Conservation (phyloP, 2,113 vertebrate species). For the Climacteris rufus region DNA sequence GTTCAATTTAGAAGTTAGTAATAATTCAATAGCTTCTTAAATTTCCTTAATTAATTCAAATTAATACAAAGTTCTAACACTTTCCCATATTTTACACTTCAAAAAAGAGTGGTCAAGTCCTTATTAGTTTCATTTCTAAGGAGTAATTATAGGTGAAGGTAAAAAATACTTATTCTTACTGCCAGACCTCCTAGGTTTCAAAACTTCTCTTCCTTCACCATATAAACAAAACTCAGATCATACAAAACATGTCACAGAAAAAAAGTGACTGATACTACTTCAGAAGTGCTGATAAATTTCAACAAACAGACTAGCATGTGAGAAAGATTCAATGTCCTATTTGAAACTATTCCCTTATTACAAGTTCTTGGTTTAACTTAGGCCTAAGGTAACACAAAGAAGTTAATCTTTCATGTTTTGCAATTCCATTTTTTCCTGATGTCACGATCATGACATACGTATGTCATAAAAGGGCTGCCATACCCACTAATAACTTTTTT, state of each 20-base stretch:
- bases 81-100: background rate
- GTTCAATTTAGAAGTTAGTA: background rate
- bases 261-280: background rate
- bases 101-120: background rate
- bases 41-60: background rate
- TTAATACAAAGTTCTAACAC: background rate
- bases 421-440: background rate
- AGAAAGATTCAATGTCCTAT: background rate
- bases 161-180: background rate
- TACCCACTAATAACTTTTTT: background rate
- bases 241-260: background rate
- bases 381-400: background rate
- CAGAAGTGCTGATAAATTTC: background rate
- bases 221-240: background rate
- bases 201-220: background rate
- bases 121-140: background rate
- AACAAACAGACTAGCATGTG: rapidly evolving
- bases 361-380: background rate
- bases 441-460: background rate
- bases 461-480: background rate
- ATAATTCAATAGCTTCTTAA: background rate
- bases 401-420: background rate
- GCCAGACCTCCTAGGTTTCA: background rate
- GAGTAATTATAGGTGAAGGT: background rate
- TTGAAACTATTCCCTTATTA: background rate